Conservation (phyloP, 2,113 vertebrate genomes). For the Tetraodon nigroviridis region DNA sequence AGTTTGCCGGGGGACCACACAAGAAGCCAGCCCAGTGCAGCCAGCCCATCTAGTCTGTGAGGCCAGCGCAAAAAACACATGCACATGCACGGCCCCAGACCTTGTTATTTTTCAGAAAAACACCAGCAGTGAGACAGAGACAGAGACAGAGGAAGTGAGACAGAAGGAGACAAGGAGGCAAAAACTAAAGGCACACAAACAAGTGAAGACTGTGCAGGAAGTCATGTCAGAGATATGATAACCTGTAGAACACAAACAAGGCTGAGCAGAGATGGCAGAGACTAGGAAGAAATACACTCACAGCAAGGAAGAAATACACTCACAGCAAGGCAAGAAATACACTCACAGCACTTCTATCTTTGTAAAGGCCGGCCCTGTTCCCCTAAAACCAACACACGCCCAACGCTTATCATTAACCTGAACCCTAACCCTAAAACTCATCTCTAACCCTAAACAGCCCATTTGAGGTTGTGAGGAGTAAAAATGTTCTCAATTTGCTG, state of each 20-base stretch:
- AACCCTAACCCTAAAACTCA: too few species aligned
- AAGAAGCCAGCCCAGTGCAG: slow-evolving; percentile 79
- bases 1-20: slow-evolving; percentile 98
- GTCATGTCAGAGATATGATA: slow-evolving; percentile 9
- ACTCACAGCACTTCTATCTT: too few species aligned
- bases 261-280: background rate
- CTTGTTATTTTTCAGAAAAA: slow-evolving; percentile 88
- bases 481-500: too few species aligned
- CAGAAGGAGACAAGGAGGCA: slow-evolving; percentile 31
- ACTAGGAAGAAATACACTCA: too few species aligned
- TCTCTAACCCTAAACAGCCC: too few species aligned
- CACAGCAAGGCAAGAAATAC: too few species aligned
- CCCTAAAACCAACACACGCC: too few species aligned
- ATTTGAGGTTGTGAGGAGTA: too few species aligned
- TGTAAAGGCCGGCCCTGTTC: too few species aligned
- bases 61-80: slow-evolving; percentile 70
- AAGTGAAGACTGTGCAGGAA: slow-evolving; percentile 18
- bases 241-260: background rate
- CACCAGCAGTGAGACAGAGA: slow-evolving; percentile 52
- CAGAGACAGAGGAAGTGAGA: slow-evolving; percentile 40
- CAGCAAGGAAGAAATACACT: too few species aligned
- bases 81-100: slow-evolving; percentile 74
- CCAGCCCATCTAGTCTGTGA: slow-evolving; percentile 62
- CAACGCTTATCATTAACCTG: too few species aligned
- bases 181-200: slow-evolving; percentile 53